Base-by-base conservation (phyloP, 2,113 vertebrate genomes). In the Chlorodrepanis virens region DNA sequence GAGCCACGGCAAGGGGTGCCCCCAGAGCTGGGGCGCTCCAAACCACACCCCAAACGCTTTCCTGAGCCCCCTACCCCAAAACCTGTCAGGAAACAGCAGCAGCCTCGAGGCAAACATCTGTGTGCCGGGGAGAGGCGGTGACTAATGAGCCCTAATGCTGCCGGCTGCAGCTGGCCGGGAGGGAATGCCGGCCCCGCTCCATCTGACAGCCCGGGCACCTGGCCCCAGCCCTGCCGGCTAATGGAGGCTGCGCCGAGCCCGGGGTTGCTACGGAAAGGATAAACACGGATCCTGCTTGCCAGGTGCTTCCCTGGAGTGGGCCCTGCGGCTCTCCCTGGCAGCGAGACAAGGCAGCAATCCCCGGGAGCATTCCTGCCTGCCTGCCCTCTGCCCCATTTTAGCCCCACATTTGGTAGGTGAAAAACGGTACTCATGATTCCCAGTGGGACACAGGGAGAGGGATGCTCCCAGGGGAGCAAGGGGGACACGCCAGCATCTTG, bases 61-160 rank as follows among this genome's bases (percentile, higher is more conserved):
- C 11, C 53, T 21, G n/a, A 57, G 56, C 28, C 15, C 39, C 29
- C 40, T 25, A 13, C 40, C 76, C 71, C 3, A 21, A 53, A 76
- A 71, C 5, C 3, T 49, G 11, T 13, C 0, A 12, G 67, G 79
- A 65, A 83, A 23, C 4, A 2, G 85, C 50, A 9, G 42, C 61
- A 29, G 83, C 35, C 79, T 77, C 2, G 4, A 76, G 57, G 90
- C 83, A 93, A 96, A 88, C 67, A 86, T 25, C 87, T 21, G 10
- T 23, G 50, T 42, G n/a, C 45, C 1, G 1, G 77, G 0, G 0
- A 70, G 33, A 45, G 87, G 44, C 10, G 0, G 71, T 89, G 92
- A 57, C 96, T 94, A 96, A 96, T 95, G 90, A 96, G 84, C 53
- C 92, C 94, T 94, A 83, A 94, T 83, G 94, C 92, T 29, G 22